Conservation (phyloP, 2,888 invertebrate species). For the Drosophila quasianomalipes region DNA sequence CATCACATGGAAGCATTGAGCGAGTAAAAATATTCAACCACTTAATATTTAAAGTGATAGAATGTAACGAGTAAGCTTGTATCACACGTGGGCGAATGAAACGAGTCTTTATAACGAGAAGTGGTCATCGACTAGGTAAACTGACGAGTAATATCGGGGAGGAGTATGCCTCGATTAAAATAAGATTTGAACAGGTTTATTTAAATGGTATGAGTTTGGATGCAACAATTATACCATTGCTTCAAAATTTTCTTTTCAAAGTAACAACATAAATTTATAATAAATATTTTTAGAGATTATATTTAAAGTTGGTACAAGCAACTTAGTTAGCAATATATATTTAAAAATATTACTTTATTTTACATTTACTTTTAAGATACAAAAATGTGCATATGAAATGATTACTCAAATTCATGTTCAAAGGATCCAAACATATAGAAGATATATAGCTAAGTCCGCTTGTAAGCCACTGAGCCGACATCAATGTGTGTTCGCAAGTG, state of each 20-base stretch:
- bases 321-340: neutral
- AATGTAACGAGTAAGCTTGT: neutral
- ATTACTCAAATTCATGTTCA: neutral
- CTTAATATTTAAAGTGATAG: neutral
- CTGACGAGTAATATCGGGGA: neutral
- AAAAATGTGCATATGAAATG: neutral
- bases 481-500: neutral
- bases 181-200: neutral
- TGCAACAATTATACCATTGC: neutral
- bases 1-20: neutral
- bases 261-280: neutral
- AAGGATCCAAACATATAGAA: neutral
- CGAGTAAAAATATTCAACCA: neutral
- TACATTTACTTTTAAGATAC: neutral
- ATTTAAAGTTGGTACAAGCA: neutral
- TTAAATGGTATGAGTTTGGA: neutral
- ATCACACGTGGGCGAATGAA: neutral
- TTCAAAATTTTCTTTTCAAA: neutral
- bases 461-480: slow-evolving; percentile 7
- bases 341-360: too few relatives aligned
- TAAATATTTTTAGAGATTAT: neutral
- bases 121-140: neutral
- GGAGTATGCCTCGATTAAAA: neutral
- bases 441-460: slow-evolving; percentile 12
- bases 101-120: neutral